phyloP scores from a whole-genome alignment of 2,113 vertebrate genomes.

The Theristicus caerulescens region DNA sequence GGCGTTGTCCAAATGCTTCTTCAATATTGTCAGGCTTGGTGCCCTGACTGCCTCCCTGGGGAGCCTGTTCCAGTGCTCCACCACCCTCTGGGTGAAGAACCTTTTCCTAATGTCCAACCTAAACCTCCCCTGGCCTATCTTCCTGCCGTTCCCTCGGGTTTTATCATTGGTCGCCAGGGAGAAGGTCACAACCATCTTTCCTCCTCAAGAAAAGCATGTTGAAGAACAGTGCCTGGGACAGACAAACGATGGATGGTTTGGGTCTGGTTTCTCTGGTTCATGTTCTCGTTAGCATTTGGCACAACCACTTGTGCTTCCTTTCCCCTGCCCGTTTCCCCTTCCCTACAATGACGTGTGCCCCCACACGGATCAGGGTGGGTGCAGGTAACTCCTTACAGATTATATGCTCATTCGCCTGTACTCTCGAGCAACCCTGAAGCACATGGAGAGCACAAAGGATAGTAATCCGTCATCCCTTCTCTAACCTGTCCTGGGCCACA shows the following conservation, averaged over 20 bases:
- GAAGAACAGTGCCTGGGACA: neutral
- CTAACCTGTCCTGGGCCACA: neutral
- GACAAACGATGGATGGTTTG: neutral
- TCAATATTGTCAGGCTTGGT: too few relatives aligned
- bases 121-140: too few relatives aligned
- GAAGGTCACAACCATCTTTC: neutral
- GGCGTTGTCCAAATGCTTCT: too few relatives aligned
- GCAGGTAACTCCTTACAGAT: neutral
- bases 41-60: too few relatives aligned
- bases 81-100: too few relatives aligned
- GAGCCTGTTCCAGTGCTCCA: too few relatives aligned
- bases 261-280: neutral
- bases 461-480: neutral
- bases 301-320: neutral
- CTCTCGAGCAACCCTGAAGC: neutral
- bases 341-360: neutral
- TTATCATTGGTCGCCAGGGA: neutral
- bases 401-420: neutral
- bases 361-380: neutral
- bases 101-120: too few relatives aligned
- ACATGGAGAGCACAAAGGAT: neutral
- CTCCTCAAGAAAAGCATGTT: neutral
- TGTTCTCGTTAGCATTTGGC: neutral
- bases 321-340: neutral
- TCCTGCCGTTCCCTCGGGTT: too few relatives aligned